Base-by-base conservation (phyloP, 1,140 invertebrate genomes). In the Achroia grisella region DNA sequence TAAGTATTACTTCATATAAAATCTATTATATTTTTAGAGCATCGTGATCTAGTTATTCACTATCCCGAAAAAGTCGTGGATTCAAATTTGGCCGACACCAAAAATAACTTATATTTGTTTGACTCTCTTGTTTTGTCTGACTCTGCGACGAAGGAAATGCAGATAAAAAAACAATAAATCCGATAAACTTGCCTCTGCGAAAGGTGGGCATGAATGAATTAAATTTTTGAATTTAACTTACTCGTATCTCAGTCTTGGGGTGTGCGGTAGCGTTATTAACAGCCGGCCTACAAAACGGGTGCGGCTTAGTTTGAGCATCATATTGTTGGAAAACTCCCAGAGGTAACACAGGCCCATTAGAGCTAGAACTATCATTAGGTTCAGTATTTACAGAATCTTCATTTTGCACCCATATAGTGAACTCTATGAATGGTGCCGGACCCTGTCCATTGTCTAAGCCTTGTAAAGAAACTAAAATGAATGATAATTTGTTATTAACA, bases 191-290 rank as follows among this genome's bases (percentile, higher is more conserved):
- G n/a, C n/a, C n/a, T n/a, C n/a, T n/a, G n/a, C n/a, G n/a, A n/a
- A n/a, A n/a, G n/a, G n/a, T n/a, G n/a, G n/a, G n/a, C n/a, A n/a
- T n/a, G n/a, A n/a, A n/a, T n/a, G n/a, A n/a, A n/a, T n/a, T n/a
- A n/a, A n/a, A n/a, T n/a, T n/a, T n/a, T n/a, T n/a, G n/a, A 23
- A 2, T 23, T 3, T 23, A 23, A 34, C 12, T 1, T 48, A 80
- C 77, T 64, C 80, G 80, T 10, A 84, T 69, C 56, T 80, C 77
- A 34, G 75, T 81, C 50, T 84, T 84, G 8, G 75, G 67, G 48
- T 84, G 77, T 6, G 68, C 63, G 29, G 80, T 84, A 8, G 80
- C 74, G 44, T 84, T 84, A 14, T 60, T 60, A n/a, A 81, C 71
- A 5, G 74, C 76, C 1, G 76, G 69, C 8, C 41, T 56, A 39